A percentile compares a stretch with the other conserved stretches of the same genome.
These are phyloP conservation scores for Gila robusta DNA, from an alignment of 2,797 vertebrate genomes.

Conservation along the genomic window DNA sequence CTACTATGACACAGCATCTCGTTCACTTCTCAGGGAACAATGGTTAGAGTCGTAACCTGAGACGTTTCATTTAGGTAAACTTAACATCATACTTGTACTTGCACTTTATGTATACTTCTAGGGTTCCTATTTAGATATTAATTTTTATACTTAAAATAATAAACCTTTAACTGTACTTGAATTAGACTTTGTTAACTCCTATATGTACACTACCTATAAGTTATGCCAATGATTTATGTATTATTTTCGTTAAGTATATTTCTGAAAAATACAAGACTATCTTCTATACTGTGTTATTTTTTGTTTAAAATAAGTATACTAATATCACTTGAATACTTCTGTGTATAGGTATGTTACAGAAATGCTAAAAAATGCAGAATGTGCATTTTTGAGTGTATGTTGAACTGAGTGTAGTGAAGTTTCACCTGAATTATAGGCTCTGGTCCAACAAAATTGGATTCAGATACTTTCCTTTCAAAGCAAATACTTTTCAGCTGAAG, in stretches of 20 bases:
- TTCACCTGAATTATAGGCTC: constrained; percentile 1
- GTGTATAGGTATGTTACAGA: background rate
- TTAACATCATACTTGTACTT: background rate
- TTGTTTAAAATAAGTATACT: background rate
- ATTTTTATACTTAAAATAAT: background rate
- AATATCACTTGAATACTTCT: background rate
- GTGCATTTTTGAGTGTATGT: background rate
- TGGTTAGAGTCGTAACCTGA: background rate
- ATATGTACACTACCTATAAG: background rate
- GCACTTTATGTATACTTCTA: background rate
- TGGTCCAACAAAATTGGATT: background rate
- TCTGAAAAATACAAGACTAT: background rate
- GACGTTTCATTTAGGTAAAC: background rate
- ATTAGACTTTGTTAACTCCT: background rate
- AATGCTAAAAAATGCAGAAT: background rate
- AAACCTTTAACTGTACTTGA: background rate
- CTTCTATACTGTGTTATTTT: background rate
- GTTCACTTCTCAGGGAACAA: background rate
- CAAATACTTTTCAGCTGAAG: background rate
- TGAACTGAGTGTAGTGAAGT: background rate
- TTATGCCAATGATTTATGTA: background rate
- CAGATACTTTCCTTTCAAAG: background rate
- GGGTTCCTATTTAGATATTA: background rate
- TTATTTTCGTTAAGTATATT: background rate
- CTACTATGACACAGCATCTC: too few relatives aligned